These are phyloP conservation scores for Blennius ocellaris DNA, from an alignment of 2,113 vertebrate species.

Conservation along the genomic window DNA sequence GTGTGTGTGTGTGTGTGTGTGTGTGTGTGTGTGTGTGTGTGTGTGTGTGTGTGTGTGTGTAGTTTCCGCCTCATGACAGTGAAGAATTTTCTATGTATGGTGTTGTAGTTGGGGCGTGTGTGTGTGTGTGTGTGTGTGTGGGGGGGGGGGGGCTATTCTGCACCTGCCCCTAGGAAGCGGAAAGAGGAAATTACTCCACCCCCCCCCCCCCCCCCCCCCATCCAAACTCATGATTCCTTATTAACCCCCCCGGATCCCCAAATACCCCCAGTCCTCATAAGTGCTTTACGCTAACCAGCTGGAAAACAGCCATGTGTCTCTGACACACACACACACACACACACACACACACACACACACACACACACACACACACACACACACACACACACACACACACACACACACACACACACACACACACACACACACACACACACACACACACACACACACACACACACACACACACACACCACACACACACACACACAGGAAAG, in stretches of 20 bases:
- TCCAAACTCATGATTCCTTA: constrained; percentile 26
- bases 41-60: constrained; percentile 12
- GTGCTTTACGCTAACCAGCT: constrained; percentile 49
- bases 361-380: not conserved
- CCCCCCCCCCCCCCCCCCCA: not conserved
- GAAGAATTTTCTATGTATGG: constrained; percentile 46
- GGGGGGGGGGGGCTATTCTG: constrained; percentile 34
- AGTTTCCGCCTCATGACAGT: constrained; percentile 49
- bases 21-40: constrained; percentile 22
- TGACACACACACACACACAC: not conserved
- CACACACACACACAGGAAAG: not conserved
- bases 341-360: constrained; percentile 2
- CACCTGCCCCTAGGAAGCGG: constrained; percentile 78
- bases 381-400: constrained; percentile 1
- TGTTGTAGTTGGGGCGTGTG: too few relatives aligned
- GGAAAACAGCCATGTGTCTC: constrained; percentile 55
- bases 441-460: not conserved
- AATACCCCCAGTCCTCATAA: constrained; percentile 10
- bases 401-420: not conserved
- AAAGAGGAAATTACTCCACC: constrained; percentile 68
- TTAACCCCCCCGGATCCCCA: constrained; percentile 42
- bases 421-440: not conserved
- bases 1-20: constrained; percentile 28
- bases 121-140: too few relatives aligned
- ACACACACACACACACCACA: not conserved